These are phyloP conservation scores for Diabrotica balteata DNA, from an alignment of 2,888 invertebrate species.

Conservation along the genomic window DNA sequence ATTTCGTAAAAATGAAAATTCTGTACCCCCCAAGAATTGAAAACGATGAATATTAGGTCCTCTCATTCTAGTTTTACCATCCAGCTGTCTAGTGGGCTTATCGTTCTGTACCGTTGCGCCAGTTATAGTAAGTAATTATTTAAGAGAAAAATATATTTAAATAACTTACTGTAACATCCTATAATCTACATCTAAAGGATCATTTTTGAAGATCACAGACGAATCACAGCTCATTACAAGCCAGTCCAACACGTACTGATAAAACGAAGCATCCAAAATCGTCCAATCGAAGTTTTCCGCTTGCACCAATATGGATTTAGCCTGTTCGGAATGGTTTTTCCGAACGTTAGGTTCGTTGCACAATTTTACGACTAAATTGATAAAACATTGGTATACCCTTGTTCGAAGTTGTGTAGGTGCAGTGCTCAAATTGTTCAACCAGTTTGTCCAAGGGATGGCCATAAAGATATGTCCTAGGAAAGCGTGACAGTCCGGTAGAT, in stretches of 20 bases:
- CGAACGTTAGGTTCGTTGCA: constrained; percentile 76
- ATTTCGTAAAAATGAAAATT: too few species aligned
- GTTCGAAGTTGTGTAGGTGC: constrained; percentile 56
- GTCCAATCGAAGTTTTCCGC: constrained; percentile 73
- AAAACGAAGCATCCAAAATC: constrained; percentile 66
- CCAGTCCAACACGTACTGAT: constrained; percentile 76
- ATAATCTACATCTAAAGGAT: constrained; percentile 65
- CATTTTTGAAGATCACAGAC: constrained; percentile 67
- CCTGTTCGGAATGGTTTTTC: constrained; percentile 61
- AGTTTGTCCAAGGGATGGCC: constrained; percentile 70
- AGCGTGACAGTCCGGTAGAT: constrained; percentile 73
- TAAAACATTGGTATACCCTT: constrained; percentile 68
- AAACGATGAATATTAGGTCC: too few species aligned
- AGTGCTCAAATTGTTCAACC: constrained; percentile 64
- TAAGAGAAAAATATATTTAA: too few species aligned
- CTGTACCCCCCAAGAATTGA: too few species aligned
- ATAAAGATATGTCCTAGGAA: constrained; percentile 76
- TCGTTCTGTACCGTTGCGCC: too few species aligned
- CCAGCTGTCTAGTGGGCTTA: too few species aligned
- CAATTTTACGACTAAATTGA: constrained; percentile 75
- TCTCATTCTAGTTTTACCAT: too few species aligned
- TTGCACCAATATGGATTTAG: constrained; percentile 63
- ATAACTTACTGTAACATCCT: constrained; percentile 66
- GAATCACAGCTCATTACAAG: constrained; percentile 77
- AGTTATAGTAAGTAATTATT: too few species aligned